Evolutionary conservation across 2,113 vertebrate genomes (phyloP).

Genomic region (Chloebia gouldiae): DNA sequence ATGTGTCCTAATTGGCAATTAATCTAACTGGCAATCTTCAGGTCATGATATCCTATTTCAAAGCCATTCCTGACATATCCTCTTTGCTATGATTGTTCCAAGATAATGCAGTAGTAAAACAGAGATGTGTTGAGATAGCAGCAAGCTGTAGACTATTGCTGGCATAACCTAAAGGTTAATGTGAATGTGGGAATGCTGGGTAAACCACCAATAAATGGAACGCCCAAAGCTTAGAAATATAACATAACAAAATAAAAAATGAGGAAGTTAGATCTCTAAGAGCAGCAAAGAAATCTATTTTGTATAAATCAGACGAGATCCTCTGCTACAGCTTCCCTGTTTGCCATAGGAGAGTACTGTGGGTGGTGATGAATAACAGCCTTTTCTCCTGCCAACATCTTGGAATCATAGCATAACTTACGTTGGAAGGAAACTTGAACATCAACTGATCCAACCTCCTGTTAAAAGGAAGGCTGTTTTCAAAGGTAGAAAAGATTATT

Average conservation of each 20-base stretch:
- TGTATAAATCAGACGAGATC: background rate
- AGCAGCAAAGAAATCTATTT: background rate
- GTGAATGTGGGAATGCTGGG: background rate
- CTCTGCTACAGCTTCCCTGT: background rate
- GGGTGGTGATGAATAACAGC: background rate
- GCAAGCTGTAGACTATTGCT: background rate
- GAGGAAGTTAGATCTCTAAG: background rate
- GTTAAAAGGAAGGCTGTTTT: background rate
- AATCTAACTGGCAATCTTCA: background rate
- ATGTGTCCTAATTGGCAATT: background rate
- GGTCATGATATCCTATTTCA: background rate
- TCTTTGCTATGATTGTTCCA: background rate
- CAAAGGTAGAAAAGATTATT: background rate
- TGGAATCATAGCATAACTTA: background rate
- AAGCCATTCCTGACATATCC: background rate
- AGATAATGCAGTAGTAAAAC: background rate
- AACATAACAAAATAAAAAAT: background rate
- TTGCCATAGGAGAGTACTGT: background rate
- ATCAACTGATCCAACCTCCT: background rate
- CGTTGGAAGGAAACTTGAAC: background rate
- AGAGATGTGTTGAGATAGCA: background rate
- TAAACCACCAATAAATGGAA: background rate
- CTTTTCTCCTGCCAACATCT: background rate
- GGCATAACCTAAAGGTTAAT: background rate
- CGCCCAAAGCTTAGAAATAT: background rate